Base-by-base conservation (phyloP, 2,888 invertebrate genomes). In the Keiferia lycopersicella region DNA sequence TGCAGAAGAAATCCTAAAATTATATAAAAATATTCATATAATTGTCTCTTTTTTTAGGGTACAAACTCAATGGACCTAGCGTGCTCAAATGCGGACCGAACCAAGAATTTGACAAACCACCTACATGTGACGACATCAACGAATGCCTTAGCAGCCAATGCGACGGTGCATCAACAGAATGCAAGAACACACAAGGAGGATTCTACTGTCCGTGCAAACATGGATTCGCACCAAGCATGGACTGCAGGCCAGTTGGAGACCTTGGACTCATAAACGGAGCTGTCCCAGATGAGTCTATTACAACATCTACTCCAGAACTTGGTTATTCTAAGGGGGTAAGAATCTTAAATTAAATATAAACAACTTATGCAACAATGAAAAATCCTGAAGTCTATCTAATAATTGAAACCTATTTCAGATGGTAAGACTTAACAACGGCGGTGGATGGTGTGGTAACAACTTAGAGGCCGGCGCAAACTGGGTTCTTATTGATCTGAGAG, bases 381-480 rank as follows among this genome's bases (percentile, higher is more conserved):
- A 12, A 26, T 20, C 26, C 62, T 26, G 56, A 26, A 53, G 22
- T 22, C 14, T 26, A 20, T 26, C 56, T 53, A 20, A 61, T 22
- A 41, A 65, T 16, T 62, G 58, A 64, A 10, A 26, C 70, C 70
- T 69, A 65, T 77, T 84, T 61, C 77, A 96, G 96, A 96, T 96
- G 93, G 93, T 97, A 57, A 95, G 98, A 22, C 87, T 98, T 16
- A 97, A 96, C 78, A 96, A 94, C 71, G 95, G 95, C 45, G 94
- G 94, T 62, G 98, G 98, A 57, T 98, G 98, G 98, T 98, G 98
- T 83, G 98, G 98, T 11, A 95, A 95, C 75, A 95, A 95, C 60
- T 92, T 95, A 61, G 97, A 97, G 79, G 96, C 96, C 7, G 98
- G 97, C 59, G 94, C 95, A 18, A 98, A 98, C 80, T 98, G 98